phyloP scores from a whole-genome alignment of 2,797 vertebrate genomes.

The Argyrosomus regius region DNA sequence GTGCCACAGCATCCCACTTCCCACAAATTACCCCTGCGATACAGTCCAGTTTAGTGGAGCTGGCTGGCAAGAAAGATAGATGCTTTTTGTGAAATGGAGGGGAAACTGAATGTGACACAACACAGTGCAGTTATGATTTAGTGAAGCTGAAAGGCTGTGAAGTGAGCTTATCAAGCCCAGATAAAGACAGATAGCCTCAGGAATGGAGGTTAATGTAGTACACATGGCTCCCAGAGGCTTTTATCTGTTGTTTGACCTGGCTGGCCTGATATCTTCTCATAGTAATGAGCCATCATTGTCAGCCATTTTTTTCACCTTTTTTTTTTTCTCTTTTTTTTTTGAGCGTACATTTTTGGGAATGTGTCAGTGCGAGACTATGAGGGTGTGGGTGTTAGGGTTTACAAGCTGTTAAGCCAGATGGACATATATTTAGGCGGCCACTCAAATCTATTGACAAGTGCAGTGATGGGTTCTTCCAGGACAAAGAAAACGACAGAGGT shows the following conservation, averaged over 20 bases:
- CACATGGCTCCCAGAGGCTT: slow-evolving; percentile 76
- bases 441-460: slow-evolving; percentile 70
- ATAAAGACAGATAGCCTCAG: slow-evolving; percentile 77
- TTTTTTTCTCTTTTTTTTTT: slow-evolving; percentile 17
- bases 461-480: slow-evolving; percentile 56
- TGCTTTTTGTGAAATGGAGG: slow-evolving; percentile 56
- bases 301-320: slow-evolving; percentile 22
- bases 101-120: slow-evolving; percentile 82
- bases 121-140: slow-evolving; percentile 78
- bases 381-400: slow-evolving; percentile 49
- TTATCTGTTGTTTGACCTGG: slow-evolving; percentile 74
- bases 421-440: slow-evolving; percentile 61
- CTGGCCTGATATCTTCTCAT: slow-evolving; percentile 52
- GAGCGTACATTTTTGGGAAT: slow-evolving; percentile 50
- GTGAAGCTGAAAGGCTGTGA: slow-evolving; percentile 76
- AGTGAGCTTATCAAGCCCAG: slow-evolving; percentile 82
- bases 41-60: slow-evolving; percentile 46
- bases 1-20: slow-evolving; percentile 76
- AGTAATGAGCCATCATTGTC: slow-evolving; percentile 62
- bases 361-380: slow-evolving; percentile 48
- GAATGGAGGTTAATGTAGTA: slow-evolving; percentile 75
- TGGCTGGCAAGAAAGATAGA: slow-evolving; percentile 50
- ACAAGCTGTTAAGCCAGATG: slow-evolving; percentile 67
- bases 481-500: slow-evolving; percentile 50
- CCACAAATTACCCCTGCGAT: slow-evolving; percentile 71